These are phyloP conservation scores for Pelusios castaneus DNA, from an alignment of 2,113 vertebrate genomes.

Conservation along the genomic window DNA sequence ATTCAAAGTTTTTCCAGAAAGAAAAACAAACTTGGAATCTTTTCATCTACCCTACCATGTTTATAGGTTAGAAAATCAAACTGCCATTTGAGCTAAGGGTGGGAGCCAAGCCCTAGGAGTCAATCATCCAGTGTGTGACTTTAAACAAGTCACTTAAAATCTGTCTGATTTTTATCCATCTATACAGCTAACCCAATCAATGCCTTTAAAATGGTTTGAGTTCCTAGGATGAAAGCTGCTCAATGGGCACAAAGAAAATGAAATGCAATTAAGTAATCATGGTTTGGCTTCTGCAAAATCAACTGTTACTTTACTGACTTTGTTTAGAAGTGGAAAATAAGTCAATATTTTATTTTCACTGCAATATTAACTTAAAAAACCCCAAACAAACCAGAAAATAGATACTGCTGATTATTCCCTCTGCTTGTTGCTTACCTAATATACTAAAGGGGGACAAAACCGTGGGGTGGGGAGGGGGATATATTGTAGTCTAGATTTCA, in stretches of 20 bases:
- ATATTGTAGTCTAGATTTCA: background rate
- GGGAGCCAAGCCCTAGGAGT: background rate
- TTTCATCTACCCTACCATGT: background rate
- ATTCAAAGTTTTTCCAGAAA: background rate
- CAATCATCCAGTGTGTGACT: background rate
- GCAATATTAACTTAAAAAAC: background rate
- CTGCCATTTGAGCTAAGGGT: background rate
- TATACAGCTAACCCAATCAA: background rate
- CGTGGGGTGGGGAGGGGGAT: background rate
- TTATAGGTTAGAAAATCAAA: background rate
- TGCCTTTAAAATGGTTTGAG: background rate
- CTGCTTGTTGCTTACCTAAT: background rate
- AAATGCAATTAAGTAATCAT: background rate
- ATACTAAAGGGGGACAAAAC: background rate
- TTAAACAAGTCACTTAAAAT: background rate
- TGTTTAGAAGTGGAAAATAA: background rate
- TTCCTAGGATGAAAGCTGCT: background rate
- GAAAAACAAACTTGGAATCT: background rate
- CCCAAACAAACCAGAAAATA: background rate
- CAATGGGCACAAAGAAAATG: background rate
- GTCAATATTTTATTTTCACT: background rate
- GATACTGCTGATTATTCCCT: background rate
- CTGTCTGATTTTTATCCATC: background rate
- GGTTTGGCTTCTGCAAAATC: background rate
- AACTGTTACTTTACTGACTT: background rate